Evolutionary conservation across 1,140 invertebrate species (phyloP).

Genomic region (Phenacoccus solenopsis): DNA sequence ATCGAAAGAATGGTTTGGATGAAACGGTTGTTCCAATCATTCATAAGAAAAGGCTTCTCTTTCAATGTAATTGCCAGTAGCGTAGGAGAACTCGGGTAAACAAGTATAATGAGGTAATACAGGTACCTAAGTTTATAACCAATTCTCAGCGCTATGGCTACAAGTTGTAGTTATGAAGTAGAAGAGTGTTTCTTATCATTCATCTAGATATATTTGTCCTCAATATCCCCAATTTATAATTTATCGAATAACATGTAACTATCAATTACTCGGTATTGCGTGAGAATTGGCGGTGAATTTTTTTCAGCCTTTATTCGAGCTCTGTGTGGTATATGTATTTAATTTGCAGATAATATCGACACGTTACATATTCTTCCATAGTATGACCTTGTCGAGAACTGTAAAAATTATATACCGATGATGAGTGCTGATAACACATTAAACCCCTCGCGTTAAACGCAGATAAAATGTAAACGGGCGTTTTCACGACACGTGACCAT

Average conservation of each 20-base stretch:
- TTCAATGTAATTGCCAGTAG: too few species aligned
- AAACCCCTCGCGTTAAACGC: background rate
- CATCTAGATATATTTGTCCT: too few species aligned
- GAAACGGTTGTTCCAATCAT: too few species aligned
- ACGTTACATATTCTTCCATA: conserved; percentile 1
- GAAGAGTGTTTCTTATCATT: background rate
- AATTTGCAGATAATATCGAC: conserved; percentile 16
- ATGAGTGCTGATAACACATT: background rate
- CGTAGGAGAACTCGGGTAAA: too few species aligned
- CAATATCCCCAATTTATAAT: background rate
- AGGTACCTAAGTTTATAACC: too few species aligned
- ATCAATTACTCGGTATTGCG: conserved; percentile 5
- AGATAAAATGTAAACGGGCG: background rate
- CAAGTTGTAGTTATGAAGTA: too few species aligned
- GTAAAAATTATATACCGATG: conserved; percentile 7
- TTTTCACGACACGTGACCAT: background rate
- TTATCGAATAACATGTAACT: background rate
- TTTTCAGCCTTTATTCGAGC: background rate
- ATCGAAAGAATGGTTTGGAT: too few species aligned
- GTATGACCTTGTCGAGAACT: conserved; percentile 6
- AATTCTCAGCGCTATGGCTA: too few species aligned
- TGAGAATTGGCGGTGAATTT: conserved; percentile 5
- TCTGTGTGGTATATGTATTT: conserved; percentile 6
- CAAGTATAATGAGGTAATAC: too few species aligned
- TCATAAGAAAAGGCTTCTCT: too few species aligned